Evolutionary conservation across 2,888 invertebrate species (phyloP).

Genomic region (Mylabris sibirica): DNA sequence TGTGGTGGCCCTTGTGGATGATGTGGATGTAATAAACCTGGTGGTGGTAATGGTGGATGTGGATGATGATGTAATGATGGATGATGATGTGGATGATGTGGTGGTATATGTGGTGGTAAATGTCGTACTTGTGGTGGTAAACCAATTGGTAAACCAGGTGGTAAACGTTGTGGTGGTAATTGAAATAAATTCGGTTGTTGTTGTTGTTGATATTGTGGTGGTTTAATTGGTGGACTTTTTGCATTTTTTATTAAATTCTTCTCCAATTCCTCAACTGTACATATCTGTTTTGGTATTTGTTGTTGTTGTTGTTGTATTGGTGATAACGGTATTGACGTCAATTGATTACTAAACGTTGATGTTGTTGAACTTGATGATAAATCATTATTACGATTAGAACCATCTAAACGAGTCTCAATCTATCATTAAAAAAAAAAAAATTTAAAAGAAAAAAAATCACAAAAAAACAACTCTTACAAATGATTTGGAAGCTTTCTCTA

Average conservation of each 20-base stretch:
- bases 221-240: constrained; percentile 42
- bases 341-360: constrained; percentile 9
- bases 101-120: constrained; percentile 37
- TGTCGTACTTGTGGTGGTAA: constrained; percentile 56
- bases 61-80: constrained; percentile 41
- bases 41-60: constrained; percentile 28
- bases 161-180: constrained; percentile 45
- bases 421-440: constrained; percentile 18
- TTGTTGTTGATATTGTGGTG: constrained; percentile 27
- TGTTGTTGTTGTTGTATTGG: constrained; percentile 43
- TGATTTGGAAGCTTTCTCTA: constrained; percentile 51
- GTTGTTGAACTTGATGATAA: not conserved
- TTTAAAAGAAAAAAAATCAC: not conserved
- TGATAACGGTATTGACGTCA: constrained; percentile 19
- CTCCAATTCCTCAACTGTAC: constrained; percentile 78
- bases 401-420: constrained; percentile 44
- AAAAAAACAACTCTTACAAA: constrained; percentile 46
- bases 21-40: constrained; percentile 28
- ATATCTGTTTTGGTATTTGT: constrained; percentile 65
- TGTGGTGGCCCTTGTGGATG: constrained; percentile 39
- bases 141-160: constrained; percentile 60
- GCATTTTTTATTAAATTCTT: constrained; percentile 67
- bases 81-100: constrained; percentile 41
- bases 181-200: constrained; percentile 29
- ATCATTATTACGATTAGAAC: constrained; percentile 24